Percentiles rank a stretch among this genome's conserved stretches.
Conservation (phyloP, 2,113 vertebrate species). For the Grallaria varia region DNA sequence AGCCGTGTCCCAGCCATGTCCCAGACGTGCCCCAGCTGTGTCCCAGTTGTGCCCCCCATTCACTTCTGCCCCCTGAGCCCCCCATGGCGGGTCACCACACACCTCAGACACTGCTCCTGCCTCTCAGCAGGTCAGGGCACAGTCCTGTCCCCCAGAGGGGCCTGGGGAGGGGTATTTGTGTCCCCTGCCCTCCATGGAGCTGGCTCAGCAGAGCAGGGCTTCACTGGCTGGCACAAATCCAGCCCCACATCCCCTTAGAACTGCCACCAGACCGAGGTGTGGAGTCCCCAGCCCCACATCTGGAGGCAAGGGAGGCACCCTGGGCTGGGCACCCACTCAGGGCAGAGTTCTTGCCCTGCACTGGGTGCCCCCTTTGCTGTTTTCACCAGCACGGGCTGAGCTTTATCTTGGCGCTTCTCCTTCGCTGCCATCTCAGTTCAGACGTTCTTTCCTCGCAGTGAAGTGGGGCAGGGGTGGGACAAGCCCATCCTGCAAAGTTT, state of each 20-base stretch:
- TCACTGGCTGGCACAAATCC: no score
- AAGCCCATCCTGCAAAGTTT: rapidly evolving
- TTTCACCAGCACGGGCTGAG: neutral
- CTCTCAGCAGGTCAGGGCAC: neutral
- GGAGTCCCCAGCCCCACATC: neutral
- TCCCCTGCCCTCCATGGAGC: neutral
- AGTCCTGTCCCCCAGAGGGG: neutral
- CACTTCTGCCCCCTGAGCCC: neutral
- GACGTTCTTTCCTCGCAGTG: neutral
- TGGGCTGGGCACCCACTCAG: rapidly evolving
- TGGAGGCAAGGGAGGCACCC: neutral
- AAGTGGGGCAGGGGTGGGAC: neutral
- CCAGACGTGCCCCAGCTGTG: neutral
- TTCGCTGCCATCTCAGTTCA: neutral
- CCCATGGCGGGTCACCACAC: neutral
- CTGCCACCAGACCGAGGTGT: neutral
- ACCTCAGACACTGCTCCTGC: neutral
- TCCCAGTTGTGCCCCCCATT: neutral
- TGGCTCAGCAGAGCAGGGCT: neutral
- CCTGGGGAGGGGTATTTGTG: neutral
- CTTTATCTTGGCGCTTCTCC: neutral
- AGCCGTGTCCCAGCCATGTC: neutral
- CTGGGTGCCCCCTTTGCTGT: neutral
- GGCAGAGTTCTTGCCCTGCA: neutral
- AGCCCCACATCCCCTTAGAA: rapidly evolving